These are phyloP conservation scores for Ips typographus DNA, from an alignment of 1,140 invertebrate species.

Conservation along the genomic window DNA sequence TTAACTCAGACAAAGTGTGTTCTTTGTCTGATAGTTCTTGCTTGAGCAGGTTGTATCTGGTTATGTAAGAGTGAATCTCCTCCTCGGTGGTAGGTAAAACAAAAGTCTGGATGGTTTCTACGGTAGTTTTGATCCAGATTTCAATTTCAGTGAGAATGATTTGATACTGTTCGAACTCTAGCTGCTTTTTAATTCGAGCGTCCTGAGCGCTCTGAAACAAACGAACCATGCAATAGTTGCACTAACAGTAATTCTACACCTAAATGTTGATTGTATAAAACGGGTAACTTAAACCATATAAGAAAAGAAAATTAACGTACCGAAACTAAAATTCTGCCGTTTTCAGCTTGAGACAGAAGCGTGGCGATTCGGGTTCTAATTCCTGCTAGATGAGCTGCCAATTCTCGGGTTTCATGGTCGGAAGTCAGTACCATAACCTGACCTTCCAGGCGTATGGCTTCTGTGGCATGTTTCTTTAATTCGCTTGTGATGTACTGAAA, in stretches of 20 bases:
- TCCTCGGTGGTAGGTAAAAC: slow-evolving; percentile 47
- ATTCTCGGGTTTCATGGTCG: slow-evolving; percentile 57
- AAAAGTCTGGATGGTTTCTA: slow-evolving; percentile 41
- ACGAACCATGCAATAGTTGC: too few relatives aligned
- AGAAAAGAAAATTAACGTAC: slow-evolving; percentile 48
- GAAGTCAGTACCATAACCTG: slow-evolving; percentile 55
- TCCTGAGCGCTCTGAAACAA: slow-evolving; percentile 55
- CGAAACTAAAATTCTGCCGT: slow-evolving; percentile 60
- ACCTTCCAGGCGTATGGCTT: slow-evolving; percentile 57
- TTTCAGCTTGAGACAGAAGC: slow-evolving; percentile 62
- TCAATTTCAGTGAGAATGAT: slow-evolving; percentile 64
- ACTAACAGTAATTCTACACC: too few relatives aligned
- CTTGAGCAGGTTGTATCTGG: slow-evolving; percentile 55
- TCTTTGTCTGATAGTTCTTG: slow-evolving; percentile 61
- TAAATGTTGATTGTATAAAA: slow-evolving; percentile 14
- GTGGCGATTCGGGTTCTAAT: slow-evolving; percentile 58
- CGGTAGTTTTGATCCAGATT: slow-evolving; percentile 58
- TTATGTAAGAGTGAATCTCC: slow-evolving; percentile 54
- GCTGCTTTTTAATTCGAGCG: slow-evolving; percentile 57
- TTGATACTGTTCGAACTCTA: slow-evolving; percentile 63
- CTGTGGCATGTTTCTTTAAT: slow-evolving; percentile 60
- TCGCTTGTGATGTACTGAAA: slow-evolving; percentile 62
- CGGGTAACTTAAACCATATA: not conserved
- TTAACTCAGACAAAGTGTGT: slow-evolving; percentile 60
- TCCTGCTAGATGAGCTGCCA: slow-evolving; percentile 55